phyloP scores from a whole-genome alignment of 2,888 invertebrate species.

The Ptilodon capucinus region DNA sequence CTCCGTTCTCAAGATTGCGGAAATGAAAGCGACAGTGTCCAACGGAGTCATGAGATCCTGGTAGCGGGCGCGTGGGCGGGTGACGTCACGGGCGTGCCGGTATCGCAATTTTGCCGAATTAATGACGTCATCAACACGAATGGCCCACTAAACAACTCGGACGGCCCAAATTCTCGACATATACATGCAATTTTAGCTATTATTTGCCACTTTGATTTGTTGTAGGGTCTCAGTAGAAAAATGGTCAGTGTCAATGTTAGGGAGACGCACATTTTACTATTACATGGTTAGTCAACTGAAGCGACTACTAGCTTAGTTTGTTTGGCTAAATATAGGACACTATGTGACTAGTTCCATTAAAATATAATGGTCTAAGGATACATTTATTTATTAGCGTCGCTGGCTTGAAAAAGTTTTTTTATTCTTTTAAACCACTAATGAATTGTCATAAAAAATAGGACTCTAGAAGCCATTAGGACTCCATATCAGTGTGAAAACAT shows the following conservation, averaged over 20 bases:
- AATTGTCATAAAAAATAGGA: too few species aligned
- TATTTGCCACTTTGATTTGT: conserved; percentile 24
- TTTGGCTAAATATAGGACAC: too few species aligned
- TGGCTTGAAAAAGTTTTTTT: too few species aligned
- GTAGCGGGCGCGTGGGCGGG: conserved; percentile 13
- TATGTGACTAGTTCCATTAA: too few species aligned
- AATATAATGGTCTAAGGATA: too few species aligned
- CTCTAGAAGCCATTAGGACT: too few species aligned
- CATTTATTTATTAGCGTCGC: too few species aligned
- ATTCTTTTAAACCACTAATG: too few species aligned
- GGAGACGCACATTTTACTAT: too few species aligned
- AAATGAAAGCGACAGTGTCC: conserved; percentile 22
- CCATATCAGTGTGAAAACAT: too few species aligned
- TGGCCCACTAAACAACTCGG: conserved; percentile 29
- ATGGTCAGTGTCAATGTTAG: neutral
- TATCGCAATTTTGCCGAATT: conserved; percentile 28
- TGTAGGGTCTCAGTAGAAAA: neutral
- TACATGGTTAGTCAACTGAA: too few species aligned
- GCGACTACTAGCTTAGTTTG: too few species aligned
- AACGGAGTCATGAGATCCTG: conserved; percentile 16
- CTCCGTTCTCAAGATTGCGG: conserved; percentile 11
- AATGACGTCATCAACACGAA: conserved; percentile 37
- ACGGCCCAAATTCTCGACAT: conserved; percentile 12
- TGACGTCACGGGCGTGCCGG: conserved; percentile 29
- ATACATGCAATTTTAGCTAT: conserved; percentile 20